Conservation (phyloP, 2,888 invertebrate species). For the Elaeidobius kamerunicus region DNA sequence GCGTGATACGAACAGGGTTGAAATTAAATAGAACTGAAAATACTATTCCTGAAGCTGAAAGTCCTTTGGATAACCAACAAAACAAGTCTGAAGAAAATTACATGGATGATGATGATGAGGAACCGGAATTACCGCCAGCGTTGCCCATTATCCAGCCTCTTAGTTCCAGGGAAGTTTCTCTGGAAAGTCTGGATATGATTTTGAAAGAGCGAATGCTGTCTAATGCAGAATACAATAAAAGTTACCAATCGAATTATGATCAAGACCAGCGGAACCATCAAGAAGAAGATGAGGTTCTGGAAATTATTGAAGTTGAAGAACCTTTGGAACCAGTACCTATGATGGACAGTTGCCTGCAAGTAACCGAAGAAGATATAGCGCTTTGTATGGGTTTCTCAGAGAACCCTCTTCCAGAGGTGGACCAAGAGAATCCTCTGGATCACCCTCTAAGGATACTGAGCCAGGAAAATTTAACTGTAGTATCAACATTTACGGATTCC, state of each 20-base stretch:
- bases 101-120: slow-evolving; percentile 71
- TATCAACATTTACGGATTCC: slow-evolving; percentile 84
- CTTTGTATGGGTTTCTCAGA: slow-evolving; percentile 73
- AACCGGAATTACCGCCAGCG: slow-evolving; percentile 76
- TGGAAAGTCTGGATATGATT: slow-evolving; percentile 76
- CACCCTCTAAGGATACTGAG: slow-evolving; percentile 87
- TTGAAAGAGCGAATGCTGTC: slow-evolving; percentile 64
- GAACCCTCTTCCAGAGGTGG: slow-evolving; percentile 68
- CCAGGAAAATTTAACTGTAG: slow-evolving; percentile 86
- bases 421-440: slow-evolving; percentile 68
- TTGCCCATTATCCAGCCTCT: slow-evolving; percentile 74
- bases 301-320: slow-evolving; percentile 75
- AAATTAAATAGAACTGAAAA: slow-evolving; percentile 45
- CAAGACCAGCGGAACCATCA: slow-evolving; percentile 44
- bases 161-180: slow-evolving; percentile 77
- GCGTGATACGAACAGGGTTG: slow-evolving; percentile 59
- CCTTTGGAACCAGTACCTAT: slow-evolving; percentile 80
- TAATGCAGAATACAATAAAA: slow-evolving; percentile 45
- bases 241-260: slow-evolving; percentile 52
- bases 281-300: slow-evolving; percentile 70
- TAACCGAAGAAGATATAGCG: slow-evolving; percentile 91
- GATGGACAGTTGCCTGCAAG: slow-evolving; percentile 81
- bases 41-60: slow-evolving; percentile 45
- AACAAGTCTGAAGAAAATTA: slow-evolving; percentile 50
- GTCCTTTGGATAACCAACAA: slow-evolving; percentile 28